Evolutionary conservation across 2,797 vertebrate species (phyloP), one percentile per base, ranked within the genome.

Genomic region (Arnoldichthys spilopterus): DNA sequence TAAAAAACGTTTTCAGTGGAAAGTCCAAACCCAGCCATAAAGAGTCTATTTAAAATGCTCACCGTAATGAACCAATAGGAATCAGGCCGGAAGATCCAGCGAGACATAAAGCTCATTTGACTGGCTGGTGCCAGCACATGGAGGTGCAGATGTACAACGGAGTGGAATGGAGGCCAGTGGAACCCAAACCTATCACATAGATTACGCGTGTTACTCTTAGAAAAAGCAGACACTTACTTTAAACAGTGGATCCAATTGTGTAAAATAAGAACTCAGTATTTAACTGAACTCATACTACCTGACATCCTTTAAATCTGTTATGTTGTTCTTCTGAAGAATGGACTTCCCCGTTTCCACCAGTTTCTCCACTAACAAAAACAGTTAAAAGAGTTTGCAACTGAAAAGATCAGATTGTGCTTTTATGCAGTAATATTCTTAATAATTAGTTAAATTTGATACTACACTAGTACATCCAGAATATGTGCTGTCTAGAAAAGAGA

Each of bases 61-160:
- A 99, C 98, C 9, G 97, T 96, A 78, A 98, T 91, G 83, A 99
- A 99, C 98, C 98, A 99, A 85, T 96, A 98, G 24, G 98, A 97
- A 85, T 97, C 94, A 53, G 91, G 76, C 87, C 93, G 96, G 88
- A 97, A 99, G 84, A 97, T 63, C 69, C 97, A 77, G 68, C 93
- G 95, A 76, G 97, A 97, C 72, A 97, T 87, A 88, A 98, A 96
- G 78, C 96, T 91, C 85, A 99, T 90, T 79, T 98, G 94, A 90
- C 94, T 96, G 66, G 88, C 96, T 72, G 98, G 98, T 47, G 98
- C 97, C 83, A 99, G 85, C 58, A 99, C 94, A 0, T 99, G 98
- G 64, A 99, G 96, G 84, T 99, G 98, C 58, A 99, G 90, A 82
- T 99, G 98, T 67, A 92, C 83, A 83, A 99, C 95, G 0, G 97